Evolutionary conservation across 2,888 invertebrate genomes (phyloP), one percentile per base, ranked within the genome.

Genomic region (Thereva unica): DNA sequence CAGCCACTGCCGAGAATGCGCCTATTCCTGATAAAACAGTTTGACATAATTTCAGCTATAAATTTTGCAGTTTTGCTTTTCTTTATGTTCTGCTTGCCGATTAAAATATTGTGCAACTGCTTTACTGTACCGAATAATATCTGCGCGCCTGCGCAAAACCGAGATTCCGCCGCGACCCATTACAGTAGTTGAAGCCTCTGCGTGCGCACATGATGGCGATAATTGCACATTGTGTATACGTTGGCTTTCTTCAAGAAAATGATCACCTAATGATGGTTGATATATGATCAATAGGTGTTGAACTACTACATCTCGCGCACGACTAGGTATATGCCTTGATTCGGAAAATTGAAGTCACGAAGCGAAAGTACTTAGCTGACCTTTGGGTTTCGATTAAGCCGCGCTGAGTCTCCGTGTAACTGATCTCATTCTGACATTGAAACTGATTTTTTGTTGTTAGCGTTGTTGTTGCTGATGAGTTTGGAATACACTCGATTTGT

Each of bases 331-430:
- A 47, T 47, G 59, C 12, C 56, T 50, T 42, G 56, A 65, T 65
- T 65, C 56, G 65, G 56, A 56, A 65, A 65, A 65, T 65, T 56
- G 56, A 49, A 65, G 65, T 65, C 65, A 65, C 65, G 65, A 65
- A 64, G 55, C 59, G 59, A 59, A 59, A 59, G 59, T 59, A 59
- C 59, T 38, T 59, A 47, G 12, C 59, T 59, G 59, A 59, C 59
- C 59, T 59, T 59, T 59, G 49, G 10, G 59, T n/a, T 47, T 6
- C 42, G 55, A 41, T 49, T 7, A 5, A 12, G 23, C 9, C 7
- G 12, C 38, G 38, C 47, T 47, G 12, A 47, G 35, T 45, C 59
- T n/a, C 23, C 42, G 38, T 49, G 35, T 47, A 38, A 59, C 38
- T 59, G 59, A 59, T 59, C 45, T 49, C 40, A 8, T 59, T 59